A percentile compares a stretch with the other conserved stretches of the same genome.
Conservation (phyloP, 2,113 vertebrate species). For the Campylorhamphus procurvoides region DNA sequence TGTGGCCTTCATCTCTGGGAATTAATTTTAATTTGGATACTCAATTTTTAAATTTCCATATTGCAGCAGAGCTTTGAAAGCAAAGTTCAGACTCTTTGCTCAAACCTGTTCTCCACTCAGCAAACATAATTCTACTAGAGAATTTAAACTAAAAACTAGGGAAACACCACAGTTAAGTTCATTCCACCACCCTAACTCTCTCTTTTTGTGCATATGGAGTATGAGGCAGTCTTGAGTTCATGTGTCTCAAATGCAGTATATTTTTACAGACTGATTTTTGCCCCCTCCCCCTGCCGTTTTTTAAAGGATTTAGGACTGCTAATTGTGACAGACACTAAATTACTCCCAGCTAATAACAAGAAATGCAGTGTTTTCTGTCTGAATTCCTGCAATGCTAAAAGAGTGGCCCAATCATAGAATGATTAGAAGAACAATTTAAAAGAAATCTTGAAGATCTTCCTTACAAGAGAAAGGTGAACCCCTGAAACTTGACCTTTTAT, state of each 20-base stretch:
- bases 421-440: neutral
- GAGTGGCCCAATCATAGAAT: accelerated
- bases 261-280: neutral
- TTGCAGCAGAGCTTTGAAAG: neutral
- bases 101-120: neutral
- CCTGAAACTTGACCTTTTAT: neutral
- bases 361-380: neutral
- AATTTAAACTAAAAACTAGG: neutral
- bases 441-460: neutral
- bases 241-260: neutral
- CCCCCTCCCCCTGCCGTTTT: neutral
- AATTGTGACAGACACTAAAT: neutral
- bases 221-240: neutral
- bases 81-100: neutral
- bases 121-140: neutral
- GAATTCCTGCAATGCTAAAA: neutral
- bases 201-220: neutral
- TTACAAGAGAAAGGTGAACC: neutral
- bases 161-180: neutral
- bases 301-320: neutral
- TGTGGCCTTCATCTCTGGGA: neutral
- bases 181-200: neutral
- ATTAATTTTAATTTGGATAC: neutral
- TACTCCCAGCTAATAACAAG: neutral
- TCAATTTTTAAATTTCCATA: neutral